phyloP scores from a whole-genome alignment of 2,797 vertebrate species.

The Garrulus glandarius region DNA sequence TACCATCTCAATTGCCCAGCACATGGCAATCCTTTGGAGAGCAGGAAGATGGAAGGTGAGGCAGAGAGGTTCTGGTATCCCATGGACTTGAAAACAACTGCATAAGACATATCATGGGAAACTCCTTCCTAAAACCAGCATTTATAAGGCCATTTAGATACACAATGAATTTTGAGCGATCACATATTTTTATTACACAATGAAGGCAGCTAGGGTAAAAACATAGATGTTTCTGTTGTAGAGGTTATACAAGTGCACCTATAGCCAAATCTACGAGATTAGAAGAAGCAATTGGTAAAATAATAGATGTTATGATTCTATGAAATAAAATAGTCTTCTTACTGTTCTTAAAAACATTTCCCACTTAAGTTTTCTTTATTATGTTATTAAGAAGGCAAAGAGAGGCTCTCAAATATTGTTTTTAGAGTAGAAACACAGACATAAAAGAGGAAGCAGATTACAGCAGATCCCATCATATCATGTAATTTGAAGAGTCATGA shows the following conservation, averaged over 20 bases:
- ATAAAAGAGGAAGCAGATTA: background rate
- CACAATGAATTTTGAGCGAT: background rate
- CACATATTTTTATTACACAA: background rate
- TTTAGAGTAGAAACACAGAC: background rate
- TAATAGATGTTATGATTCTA: background rate
- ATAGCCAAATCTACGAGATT: background rate
- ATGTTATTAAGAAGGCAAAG: background rate
- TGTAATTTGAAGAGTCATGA: background rate
- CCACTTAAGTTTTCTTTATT: background rate
- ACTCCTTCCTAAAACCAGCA: background rate
- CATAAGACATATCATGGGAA: background rate
- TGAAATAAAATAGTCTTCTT: background rate
- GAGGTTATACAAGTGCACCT: background rate
- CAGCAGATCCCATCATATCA: background rate
- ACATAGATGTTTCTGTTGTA: background rate
- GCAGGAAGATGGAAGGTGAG: rapidly evolving
- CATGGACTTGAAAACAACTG: background rate
- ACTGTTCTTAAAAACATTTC: background rate
- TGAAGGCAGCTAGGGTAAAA: background rate
- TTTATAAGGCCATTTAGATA: background rate
- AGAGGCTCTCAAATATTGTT: background rate
- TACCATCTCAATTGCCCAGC: background rate
- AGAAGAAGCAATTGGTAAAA: background rate
- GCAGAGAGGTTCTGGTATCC: background rate
- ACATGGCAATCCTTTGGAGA: background rate